Conservation (phyloP, 2,888 invertebrate genomes). For the Scrobipalpa costella region DNA sequence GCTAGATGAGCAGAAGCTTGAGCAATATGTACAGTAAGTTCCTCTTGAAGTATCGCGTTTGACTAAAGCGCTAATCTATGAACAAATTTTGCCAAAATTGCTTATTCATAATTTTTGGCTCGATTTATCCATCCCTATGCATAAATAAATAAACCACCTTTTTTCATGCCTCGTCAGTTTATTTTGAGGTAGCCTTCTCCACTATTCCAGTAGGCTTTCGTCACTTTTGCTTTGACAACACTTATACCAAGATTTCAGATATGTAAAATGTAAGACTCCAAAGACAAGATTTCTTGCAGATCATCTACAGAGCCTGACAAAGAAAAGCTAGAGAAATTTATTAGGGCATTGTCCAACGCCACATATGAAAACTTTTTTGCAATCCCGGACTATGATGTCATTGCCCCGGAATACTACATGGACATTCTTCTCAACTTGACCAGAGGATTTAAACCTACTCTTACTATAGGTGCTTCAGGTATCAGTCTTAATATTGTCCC, state of each 20-base stretch:
- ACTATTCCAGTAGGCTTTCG: no score
- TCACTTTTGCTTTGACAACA: no score
- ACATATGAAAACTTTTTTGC: conserved; percentile 82
- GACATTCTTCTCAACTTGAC: conserved; percentile 78
- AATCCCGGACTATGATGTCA: conserved; percentile 78
- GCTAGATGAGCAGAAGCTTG: conserved; percentile 78
- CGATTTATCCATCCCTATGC: no score
- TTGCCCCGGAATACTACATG: conserved; percentile 81
- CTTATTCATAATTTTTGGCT: no score
- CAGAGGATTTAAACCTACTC: conserved; percentile 69
- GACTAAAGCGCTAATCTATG: neutral
- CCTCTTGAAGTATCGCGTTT: neutral
- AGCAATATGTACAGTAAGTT: conserved; percentile 76
- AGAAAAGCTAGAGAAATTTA: conserved; percentile 77
- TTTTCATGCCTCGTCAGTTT: no score
- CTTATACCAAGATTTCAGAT: neutral
- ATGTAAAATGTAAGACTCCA: neutral
- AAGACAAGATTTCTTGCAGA: conserved; percentile 43
- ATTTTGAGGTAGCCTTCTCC: no score
- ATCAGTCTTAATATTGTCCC: conserved; percentile 77
- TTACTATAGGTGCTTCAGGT: conserved; percentile 80
- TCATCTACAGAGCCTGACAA: conserved; percentile 68
- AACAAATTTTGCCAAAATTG: no score
- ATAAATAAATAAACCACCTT: no score
- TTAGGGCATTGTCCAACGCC: conserved; percentile 79